Evolutionary conservation across 1,140 invertebrate genomes (phyloP), one percentile per base, ranked within the genome.

Genomic region (Lasioglossum baleicum): DNA sequence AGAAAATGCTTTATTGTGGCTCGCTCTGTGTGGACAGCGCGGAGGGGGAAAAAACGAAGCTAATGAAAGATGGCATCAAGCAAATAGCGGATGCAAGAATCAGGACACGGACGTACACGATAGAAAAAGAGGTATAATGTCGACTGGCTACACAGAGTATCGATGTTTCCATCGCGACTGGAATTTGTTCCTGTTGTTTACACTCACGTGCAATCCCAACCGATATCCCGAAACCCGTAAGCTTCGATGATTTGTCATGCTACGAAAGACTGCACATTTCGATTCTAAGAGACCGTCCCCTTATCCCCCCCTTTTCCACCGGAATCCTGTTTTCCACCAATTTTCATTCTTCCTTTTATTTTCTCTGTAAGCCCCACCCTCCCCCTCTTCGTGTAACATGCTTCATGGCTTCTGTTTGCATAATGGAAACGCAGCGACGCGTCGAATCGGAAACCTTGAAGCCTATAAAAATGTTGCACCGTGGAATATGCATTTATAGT

Each of bases 181-280:
- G 7, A 67, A 67, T 67, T 67, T 67, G 65, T 48, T 67, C 22
- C 42, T 10, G 51, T 40, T 44, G 44, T 75, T 67, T 67, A 8
- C 31, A 10, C 44, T 64, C 42, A 7, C 7, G 20, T 48, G 71
- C 35, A 64, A 64, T 64, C 48, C 26, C 5, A n/a, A 22, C 22
- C 51, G 8, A 64, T 51, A 44, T 35, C 26, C 10, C 10, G 7
- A 6, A 44, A 48, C 17, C 44, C 26, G 42, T 73, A 63, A 72
- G 60, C 71, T n/a, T 31, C 11, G 42, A 40, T 48, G 60, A 73
- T 73, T 73, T 64, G 17, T 74, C 42, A 35, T 15, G 26, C 40
- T 11, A 26, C 71, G 42, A 26, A 26, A 63, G 44, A 60, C 22
- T 35, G 42, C 26, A 48, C 26, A 42, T 51, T 61, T 64, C 42